Evolutionary conservation across 2,888 invertebrate species (phyloP), one percentile per base, ranked within the genome.

Genomic region (Dorcus hopei): DNA sequence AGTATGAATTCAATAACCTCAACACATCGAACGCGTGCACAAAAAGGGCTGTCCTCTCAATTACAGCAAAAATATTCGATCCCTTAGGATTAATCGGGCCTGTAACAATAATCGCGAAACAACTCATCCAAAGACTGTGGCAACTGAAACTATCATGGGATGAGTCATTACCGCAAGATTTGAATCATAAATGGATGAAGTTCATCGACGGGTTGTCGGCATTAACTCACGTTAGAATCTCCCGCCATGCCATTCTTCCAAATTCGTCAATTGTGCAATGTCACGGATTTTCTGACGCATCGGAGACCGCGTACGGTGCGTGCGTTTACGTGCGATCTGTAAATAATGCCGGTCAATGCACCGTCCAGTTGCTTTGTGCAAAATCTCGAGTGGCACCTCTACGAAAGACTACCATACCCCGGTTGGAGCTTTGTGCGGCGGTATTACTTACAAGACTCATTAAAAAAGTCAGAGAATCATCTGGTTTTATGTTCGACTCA

Each of bases 101-200:
- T 48, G 38, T 53, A 7, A 65, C 52, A 11, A 60, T 69, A 26
- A 57, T 43, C 39, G 65, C 63, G 9, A 69, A 68, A 59, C 48
- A 64, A 14, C 26, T 68, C 48, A 43, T 69, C 9, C 69, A 68
- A 60, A 45, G 52, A 45, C 40, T 68, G 42, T 68, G 68, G 67
- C 38, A 53, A 38, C 7, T 49, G 19, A 63, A 64, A 6, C 16
- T 64, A 9, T 45, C 43, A 8, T 69, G 68, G 67, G 64, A 69
- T 57, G 62, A 68, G n/a, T 9, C 49, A 9, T 40, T 65, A 11
- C 62, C 64, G 19, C n/a, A 19, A 3, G 19, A 11, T 16, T 14
- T 48, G 19, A 11, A 48, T 14, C n/a, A 11, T 14, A 23, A 23
- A 23, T 23, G 23, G 23, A 23, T 23, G 3, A 23, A 23, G 23